Conservation (phyloP, 1,140 invertebrate genomes). For the Dreissena polymorpha region DNA sequence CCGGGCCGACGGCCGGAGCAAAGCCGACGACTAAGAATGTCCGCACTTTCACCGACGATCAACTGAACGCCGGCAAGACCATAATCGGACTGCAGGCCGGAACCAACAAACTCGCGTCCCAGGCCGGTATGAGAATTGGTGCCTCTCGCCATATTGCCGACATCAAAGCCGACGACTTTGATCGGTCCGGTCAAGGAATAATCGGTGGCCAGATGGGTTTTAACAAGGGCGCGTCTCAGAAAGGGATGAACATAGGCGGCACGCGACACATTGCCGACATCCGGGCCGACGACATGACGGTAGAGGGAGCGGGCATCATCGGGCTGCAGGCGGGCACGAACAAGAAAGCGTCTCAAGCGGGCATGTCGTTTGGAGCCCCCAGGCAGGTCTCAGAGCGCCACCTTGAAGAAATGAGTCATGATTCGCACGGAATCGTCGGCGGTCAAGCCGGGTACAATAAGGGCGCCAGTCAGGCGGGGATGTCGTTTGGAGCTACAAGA, state of each 20-base stretch:
- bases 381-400: conserved; percentile 70
- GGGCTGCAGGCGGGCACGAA: conserved; percentile 96
- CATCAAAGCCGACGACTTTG: conserved; percentile 68
- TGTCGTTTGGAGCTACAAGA: conserved; percentile 68
- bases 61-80: conserved; percentile 92
- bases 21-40: conserved; percentile 96
- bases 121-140: conserved; percentile 74
- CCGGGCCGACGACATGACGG: conserved; percentile 75
- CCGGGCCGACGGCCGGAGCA: conserved; percentile 83
- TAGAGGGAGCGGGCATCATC: conserved; percentile 93
- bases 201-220: conserved; percentile 96
- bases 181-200: conserved; percentile 86
- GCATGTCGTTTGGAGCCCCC: conserved; percentile 83
- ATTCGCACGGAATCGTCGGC: conserved; percentile 90
- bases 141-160: conserved; percentile 71
- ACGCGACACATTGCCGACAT: conserved; percentile 89
- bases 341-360: conserved; percentile 83
- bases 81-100: conserved; percentile 88
- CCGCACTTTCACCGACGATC: conserved; percentile 88
- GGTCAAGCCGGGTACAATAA: conserved; percentile 95
- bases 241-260: conserved; percentile 94
- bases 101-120: conserved; percentile 89
- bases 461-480: conserved; percentile 79
- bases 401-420: conserved; percentile 59
- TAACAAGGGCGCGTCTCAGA: conserved; percentile 94